Base-by-base conservation (phyloP, 2,113 vertebrate genomes). In the Neotoma lepida region DNA sequence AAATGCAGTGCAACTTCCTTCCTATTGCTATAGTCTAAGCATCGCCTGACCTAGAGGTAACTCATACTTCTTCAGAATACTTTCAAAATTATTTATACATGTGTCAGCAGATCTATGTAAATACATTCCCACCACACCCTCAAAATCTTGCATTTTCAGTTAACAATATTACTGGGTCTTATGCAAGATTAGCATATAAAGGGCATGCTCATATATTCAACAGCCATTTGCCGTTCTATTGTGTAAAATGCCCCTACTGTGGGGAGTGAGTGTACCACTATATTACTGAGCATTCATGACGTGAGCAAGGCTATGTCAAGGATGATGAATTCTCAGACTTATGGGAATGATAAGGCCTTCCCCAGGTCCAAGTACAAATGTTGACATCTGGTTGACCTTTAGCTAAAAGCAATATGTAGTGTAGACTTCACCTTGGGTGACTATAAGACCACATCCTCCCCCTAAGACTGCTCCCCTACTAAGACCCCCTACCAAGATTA, bases 91-190 rank as follows among this genome's bases (percentile, higher is more conserved):
- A 54, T 85, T 51, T 91, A 70, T 77, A 20, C 68, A 71, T 26
- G 64, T 77, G 18, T 41, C 88, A 77, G 51, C 81, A 92, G 89
- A 90, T 82, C 63, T 73, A 73, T 58, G 61, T 66, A 90, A 93
- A 93, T 61, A 77, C 61, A 84, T 64, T 66, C 44, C 9, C 4
- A 1, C 70, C 56, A 39, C 46, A 12, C 51, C 76, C 51, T 70
- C 76, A 68, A 86, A 91, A 61, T 91, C 39, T 63, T 76, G 39
- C 41, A 56, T 80, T 87, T 89, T 91, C 35, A 73, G 9, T 77
- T 77, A 66, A 93, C 28, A 56, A 30, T 91, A 85, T 77, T 28
- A 41, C 64, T 41, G 20, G 51, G 30, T 88, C 24, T 89, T 78
- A 84, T 54, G 61, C 24, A 33, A 49, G 5, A 28, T 95, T 78